A percentile compares a stretch with the other conserved stretches of the same genome.
These are phyloP conservation scores for Ganaspis brasiliensis DNA, from an alignment of 2,888 invertebrate species.

Conservation along the genomic window DNA sequence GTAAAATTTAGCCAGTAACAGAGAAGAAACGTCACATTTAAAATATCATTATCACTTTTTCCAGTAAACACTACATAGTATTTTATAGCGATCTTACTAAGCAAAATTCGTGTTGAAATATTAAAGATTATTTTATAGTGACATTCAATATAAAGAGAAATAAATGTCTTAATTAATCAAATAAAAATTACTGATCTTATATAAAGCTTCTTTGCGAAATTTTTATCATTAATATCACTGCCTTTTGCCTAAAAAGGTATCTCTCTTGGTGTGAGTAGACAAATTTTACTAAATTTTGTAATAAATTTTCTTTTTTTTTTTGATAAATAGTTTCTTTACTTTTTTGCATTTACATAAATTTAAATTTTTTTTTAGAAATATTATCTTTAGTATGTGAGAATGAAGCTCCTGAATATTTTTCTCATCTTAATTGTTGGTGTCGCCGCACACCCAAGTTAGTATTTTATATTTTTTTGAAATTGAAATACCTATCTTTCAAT, in stretches of 20 bases:
- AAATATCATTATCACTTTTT: not conserved
- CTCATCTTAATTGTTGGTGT: conserved; percentile 1
- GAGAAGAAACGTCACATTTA: not conserved
- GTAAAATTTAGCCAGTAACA: no score
- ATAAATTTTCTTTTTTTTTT: not conserved
- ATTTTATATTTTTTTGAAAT: not conserved
- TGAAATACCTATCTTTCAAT: not conserved
- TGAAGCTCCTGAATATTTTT: not conserved
- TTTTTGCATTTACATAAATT: not conserved
- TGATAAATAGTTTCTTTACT: not conserved
- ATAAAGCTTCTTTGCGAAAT: not conserved
- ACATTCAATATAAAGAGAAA: not conserved
- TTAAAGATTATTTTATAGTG: not conserved
- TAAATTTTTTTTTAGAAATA: not conserved
- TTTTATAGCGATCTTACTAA: not conserved
- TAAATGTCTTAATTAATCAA: not conserved
- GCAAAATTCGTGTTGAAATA: not conserved
- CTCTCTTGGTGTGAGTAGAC: not conserved
- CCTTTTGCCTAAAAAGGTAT: not conserved
- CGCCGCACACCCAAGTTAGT: conserved; percentile 4
- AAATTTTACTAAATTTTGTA: not conserved
- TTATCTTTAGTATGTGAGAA: not conserved
- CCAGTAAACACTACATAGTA: not conserved
- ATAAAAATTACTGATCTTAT: conserved; percentile 6
- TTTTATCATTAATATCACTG: not conserved